Evolutionary conservation across 2,797 vertebrate genomes (phyloP), one percentile per base, ranked within the genome.

Genomic region (Gallirallus australis): DNA sequence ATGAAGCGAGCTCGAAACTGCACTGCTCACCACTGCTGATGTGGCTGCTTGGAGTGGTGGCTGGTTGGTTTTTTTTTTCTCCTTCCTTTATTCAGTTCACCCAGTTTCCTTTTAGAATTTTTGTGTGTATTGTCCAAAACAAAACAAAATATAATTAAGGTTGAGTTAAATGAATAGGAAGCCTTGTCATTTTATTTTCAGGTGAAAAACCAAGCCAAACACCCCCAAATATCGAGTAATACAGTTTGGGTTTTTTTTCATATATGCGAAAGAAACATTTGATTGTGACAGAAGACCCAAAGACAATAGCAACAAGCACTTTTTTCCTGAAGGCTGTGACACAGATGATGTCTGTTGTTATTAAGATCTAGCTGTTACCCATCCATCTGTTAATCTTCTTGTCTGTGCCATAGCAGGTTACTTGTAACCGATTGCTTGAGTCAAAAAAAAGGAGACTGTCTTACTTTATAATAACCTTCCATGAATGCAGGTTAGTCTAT

Each of bases 341-440:
- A 90, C n/a, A 94, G 84, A 96, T 91, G 15, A 86, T 84, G 92
- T 93, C 92, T 75, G 31, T 80, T 96, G 7, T 84, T 97, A 91
- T 87, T 96, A 95, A 90, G 75, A 84, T 94, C 76, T 94, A 89
- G 50, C 35, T 86, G 40, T 92, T 94, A 93, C 66, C 35, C 63
- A 90, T 82, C 84, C 64, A 94, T 96, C 91, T 96, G 87, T 92
- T 96, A 86, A 92, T 70, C 35, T 73, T 83, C 57, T 70, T 93
- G 40, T 56, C 15, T 90, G 73, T 94, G 82, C 84, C 77, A 56
- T 35, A 88, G n/a, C 79, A 92, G 60, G 63, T 96, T 90, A 91
- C 85, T 96, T 78, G 47, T 93, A 91, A 96, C 37, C 86, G 50
- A 96, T 82, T 39, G 31, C 66, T 42, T 31, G 79, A 93, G 33